A percentile compares a stretch with the other conserved stretches of the same genome.
Conservation (phyloP, 2,888 invertebrate species). For the Lamellibrachia columna region DNA sequence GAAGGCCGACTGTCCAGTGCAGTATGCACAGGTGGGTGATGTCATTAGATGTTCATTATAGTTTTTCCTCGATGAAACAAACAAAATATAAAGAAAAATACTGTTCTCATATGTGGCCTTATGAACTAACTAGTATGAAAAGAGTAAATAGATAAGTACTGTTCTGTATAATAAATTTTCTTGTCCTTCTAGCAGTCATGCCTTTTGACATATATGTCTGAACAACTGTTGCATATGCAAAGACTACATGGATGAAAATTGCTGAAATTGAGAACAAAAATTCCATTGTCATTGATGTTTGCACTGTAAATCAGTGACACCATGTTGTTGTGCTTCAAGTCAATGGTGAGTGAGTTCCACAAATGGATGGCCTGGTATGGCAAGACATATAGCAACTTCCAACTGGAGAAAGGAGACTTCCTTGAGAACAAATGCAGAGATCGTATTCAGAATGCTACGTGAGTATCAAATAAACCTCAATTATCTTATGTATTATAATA, state of each 20-base stretch:
- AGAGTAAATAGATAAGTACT: too few species aligned
- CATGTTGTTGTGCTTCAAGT: background rate
- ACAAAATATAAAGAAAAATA: too few species aligned
- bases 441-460: conserved; percentile 89
- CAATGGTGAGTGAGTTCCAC: conserved; percentile 87
- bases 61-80: too few species aligned
- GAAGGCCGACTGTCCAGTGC: conserved; percentile 94
- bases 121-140: too few species aligned
- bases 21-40: conserved; percentile 83
- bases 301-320: background rate
- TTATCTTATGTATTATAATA: too few species aligned
- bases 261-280: background rate
- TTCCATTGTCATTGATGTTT: background rate
- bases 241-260: background rate
- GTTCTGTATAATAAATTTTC: too few species aligned
- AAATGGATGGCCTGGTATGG: conserved; percentile 99
- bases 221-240: too few species aligned
- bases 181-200: too few species aligned
- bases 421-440: conserved; percentile 90
- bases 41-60: background rate
- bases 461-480: conserved; percentile 43
- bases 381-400: conserved; percentile 85
- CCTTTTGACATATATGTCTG: too few species aligned
- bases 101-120: too few species aligned
- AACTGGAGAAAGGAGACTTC: conserved; percentile 91